These are phyloP conservation scores for Emydocephalus ijimae DNA, from an alignment of 2,113 vertebrate genomes.

Conservation along the genomic window DNA sequence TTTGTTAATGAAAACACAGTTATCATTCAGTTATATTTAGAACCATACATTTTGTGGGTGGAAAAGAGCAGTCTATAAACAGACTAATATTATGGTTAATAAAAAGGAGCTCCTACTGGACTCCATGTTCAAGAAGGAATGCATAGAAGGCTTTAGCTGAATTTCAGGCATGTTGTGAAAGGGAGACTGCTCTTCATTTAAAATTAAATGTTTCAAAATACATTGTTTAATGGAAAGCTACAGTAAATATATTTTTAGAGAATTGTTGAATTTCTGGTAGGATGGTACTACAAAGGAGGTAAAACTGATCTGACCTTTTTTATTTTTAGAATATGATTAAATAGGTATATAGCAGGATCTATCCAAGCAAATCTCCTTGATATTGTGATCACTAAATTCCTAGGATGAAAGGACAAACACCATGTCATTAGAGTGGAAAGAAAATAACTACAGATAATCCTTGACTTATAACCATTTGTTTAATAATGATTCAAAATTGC, in stretches of 20 bases:
- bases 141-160: neutral
- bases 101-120: neutral
- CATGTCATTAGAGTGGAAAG: neutral
- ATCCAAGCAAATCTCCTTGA: neutral
- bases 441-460: neutral
- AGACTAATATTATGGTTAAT: neutral
- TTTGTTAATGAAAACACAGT: constrained; percentile 21
- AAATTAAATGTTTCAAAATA: neutral
- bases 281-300: neutral
- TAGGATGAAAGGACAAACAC: no score
- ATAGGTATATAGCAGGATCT: neutral
- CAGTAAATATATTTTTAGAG: no score
- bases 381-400: neutral
- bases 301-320: neutral
- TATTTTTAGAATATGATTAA: neutral
- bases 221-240: neutral
- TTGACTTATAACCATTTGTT: no score
- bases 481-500: no score
- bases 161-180: neutral
- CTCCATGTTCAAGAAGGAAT: neutral
- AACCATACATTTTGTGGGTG: neutral
- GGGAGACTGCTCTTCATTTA: neutral
- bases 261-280: neutral
- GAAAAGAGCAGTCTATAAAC: constrained; percentile 5
- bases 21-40: constrained; percentile 12